Evolutionary conservation across 1,140 invertebrate species (phyloP), one percentile per base, ranked within the genome.

Genomic region (Acyrthosiphon pisum): DNA sequence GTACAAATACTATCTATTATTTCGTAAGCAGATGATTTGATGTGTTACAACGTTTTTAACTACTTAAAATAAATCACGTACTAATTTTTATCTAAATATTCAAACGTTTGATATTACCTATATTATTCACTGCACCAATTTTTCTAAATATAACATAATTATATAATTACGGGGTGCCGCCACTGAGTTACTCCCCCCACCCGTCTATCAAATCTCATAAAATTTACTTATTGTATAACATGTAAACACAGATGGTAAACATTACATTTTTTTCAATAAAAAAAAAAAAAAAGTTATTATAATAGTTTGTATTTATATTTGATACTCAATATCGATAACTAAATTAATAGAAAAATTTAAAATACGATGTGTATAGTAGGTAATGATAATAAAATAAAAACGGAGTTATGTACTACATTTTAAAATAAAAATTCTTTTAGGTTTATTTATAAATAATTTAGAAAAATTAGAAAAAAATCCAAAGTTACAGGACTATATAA

Each of bases 61-160:
- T 76, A 76, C n/a, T 76, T 68, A 68, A 30, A 68, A 68, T 68
- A n/a, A 68, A 68, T 68, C 60, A 76, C 60, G 30, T 76, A 76
- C 60, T n/a, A n/a, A 76, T 76, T 76, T 76, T n/a, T 76, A 76
- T 76, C 60, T 76, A n/a, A 76, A n/a, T n/a, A 76, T 76, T 76
- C 4, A 35, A n/a, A n/a, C 30, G 2, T n/a, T 76, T 76, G 14
- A 6, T 18, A n/a, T n/a, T n/a, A 41, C 41, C 41, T 41, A n/a
- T n/a, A 76, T n/a, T 68, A n/a, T 68, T 68, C 14, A 18, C 14
- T 68, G 3, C 9, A 68, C 60, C 1, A n/a, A 3, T n/a, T n/a
- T 68, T 68, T 68, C 30, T 18, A n/a, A n/a, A 68, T 68, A n/a
- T n/a, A 6, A 7, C 14, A 68, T 14, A 6, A n/a, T 68, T 60